Evolutionary conservation across 2,797 vertebrate species (phyloP).

Genomic region (Rhinella marina): DNA sequence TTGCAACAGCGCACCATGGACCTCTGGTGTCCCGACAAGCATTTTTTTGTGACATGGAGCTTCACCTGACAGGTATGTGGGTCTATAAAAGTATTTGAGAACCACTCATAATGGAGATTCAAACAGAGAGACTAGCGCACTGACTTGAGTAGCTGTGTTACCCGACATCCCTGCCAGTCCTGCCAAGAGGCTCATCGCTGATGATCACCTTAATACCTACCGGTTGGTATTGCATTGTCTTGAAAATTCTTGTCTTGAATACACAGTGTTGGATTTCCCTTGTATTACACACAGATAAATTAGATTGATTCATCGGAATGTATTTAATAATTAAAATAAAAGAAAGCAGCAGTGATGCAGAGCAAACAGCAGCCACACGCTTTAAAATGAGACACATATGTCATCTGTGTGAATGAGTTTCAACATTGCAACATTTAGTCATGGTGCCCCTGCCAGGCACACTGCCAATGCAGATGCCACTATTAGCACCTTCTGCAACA

Average conservation of each 20-base stretch:
- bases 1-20: too few species aligned
- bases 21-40: too few species aligned
- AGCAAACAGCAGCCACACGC: background rate
- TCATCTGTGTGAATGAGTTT: conserved; percentile 37
- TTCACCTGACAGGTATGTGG: too few species aligned
- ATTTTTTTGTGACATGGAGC: too few species aligned
- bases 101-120: too few species aligned
- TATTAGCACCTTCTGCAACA: conserved; percentile 46
- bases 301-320: background rate
- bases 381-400: conserved; percentile 33
- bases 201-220: background rate
- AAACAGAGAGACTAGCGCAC: too few species aligned
- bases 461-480: conserved; percentile 42
- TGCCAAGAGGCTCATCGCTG: too few species aligned
- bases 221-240: background rate
- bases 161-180: too few species aligned
- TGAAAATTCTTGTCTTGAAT: background rate
- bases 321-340: conserved; percentile 33
- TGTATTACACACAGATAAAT: background rate
- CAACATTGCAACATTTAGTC: conserved; percentile 38
- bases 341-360: background rate
- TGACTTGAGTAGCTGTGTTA: too few species aligned
- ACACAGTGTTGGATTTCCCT: background rate
- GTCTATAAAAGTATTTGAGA: too few species aligned
- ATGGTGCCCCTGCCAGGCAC: conserved; percentile 36